A percentile compares a stretch with the other conserved stretches of the same genome.
Evolutionary conservation across 1,140 invertebrate species (phyloP).

Genomic region (Diprion similis): DNA sequence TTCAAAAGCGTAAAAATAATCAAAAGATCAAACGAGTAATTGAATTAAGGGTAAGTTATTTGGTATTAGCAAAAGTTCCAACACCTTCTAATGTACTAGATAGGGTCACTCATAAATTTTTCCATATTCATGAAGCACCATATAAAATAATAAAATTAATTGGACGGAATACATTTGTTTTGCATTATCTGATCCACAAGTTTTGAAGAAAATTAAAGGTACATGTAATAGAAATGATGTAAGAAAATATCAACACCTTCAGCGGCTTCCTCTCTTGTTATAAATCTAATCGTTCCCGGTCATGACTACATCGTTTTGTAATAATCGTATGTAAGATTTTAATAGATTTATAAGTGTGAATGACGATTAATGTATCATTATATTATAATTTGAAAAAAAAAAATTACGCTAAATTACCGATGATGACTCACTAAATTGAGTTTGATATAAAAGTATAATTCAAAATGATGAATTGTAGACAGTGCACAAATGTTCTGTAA

Average conservation of each 20-base stretch:
- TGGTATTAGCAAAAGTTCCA: background rate
- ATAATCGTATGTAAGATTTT: background rate
- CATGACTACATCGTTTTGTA: background rate
- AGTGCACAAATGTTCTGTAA: background rate
- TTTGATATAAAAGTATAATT: background rate
- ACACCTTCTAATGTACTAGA: background rate
- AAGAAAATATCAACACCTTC: background rate
- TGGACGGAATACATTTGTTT: constrained; percentile 6
- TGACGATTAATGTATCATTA: background rate
- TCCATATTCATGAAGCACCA: background rate
- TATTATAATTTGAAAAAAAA: background rate
- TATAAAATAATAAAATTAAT: constrained; percentile 4
- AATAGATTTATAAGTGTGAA: background rate
- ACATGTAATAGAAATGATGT: background rate
- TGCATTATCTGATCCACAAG: background rate
- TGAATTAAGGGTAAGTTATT: background rate
- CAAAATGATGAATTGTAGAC: background rate
- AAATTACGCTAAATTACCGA: background rate
- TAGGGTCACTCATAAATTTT: background rate
- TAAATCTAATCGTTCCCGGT: background rate
- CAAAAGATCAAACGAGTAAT: background rate
- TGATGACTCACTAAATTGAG: background rate
- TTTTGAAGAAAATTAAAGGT: constrained; percentile 2
- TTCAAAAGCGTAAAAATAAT: constrained; percentile 5
- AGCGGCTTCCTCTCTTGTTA: background rate